Evolutionary conservation across 2,888 invertebrate species (phyloP).

Genomic region (Parascotia fuliginaria): DNA sequence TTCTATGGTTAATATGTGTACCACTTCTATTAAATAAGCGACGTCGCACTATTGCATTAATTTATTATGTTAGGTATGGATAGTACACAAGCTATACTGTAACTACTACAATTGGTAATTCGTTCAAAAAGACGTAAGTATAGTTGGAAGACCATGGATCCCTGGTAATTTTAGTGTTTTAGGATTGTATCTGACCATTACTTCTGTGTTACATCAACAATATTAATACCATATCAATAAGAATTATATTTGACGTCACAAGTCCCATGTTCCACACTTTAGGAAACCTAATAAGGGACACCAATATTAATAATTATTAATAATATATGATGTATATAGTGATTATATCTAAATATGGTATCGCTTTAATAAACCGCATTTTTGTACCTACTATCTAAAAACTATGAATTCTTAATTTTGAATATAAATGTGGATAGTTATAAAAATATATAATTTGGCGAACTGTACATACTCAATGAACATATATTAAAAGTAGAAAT

Average conservation of each 20-base stretch:
- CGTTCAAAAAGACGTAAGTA: slow-evolving; percentile 57
- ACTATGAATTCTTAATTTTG: slow-evolving; percentile 75
- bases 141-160: slow-evolving; percentile 67
- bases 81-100: slow-evolving; percentile 13
- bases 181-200: slow-evolving; percentile 67
- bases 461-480: slow-evolving; percentile 75
- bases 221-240: slow-evolving; percentile 63
- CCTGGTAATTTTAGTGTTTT: slow-evolving; percentile 46
- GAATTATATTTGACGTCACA: slow-evolving; percentile 52
- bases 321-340: slow-evolving; percentile 46
- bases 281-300: slow-evolving; percentile 54
- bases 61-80: background rate
- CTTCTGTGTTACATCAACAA: slow-evolving; percentile 65
- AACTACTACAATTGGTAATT: slow-evolving; percentile 22
- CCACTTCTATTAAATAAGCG: slow-evolving; percentile 10
- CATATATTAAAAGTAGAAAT: slow-evolving; percentile 66
- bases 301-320: slow-evolving; percentile 18
- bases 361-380: slow-evolving; percentile 63
- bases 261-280: slow-evolving; percentile 51
- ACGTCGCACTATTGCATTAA: slow-evolving; percentile 11
- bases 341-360: slow-evolving; percentile 66
- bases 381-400: slow-evolving; percentile 62
- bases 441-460: slow-evolving; percentile 77
- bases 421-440: slow-evolving; percentile 80
- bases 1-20: slow-evolving; percentile 13